Evolutionary conservation across 1,140 invertebrate genomes (phyloP).

Genomic region (Sitophilus oryzae): DNA sequence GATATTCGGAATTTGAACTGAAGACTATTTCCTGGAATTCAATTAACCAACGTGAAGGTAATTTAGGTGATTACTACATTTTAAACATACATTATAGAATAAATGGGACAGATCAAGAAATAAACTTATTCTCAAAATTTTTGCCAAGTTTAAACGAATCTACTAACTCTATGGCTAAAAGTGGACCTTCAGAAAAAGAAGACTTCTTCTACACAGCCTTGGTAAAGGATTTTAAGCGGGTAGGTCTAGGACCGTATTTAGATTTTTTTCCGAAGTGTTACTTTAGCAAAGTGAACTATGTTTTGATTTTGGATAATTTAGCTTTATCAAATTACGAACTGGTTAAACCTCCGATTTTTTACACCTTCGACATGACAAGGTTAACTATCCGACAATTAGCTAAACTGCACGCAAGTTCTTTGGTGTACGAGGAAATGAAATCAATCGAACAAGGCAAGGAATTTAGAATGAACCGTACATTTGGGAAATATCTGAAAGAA

Average conservation of each 20-base stretch:
- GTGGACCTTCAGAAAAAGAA: conserved; percentile 25
- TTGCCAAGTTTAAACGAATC: not conserved
- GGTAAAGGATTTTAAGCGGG: conserved; percentile 10
- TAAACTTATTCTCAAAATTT: not conserved
- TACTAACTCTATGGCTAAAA: not conserved
- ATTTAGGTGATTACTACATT: conserved; percentile 8
- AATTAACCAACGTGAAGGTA: not conserved
- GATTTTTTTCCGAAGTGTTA: conserved; percentile 25
- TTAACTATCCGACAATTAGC: conserved; percentile 38
- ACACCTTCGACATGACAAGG: conserved; percentile 28
- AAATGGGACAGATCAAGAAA: not conserved
- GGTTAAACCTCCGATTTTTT: conserved; percentile 30
- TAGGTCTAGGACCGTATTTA: conserved; percentile 31
- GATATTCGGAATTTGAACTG: not conserved
- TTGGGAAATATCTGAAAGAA: conserved; percentile 28
- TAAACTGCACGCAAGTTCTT: conserved; percentile 38
- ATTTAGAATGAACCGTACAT: conserved; percentile 20
- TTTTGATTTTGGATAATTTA: conserved; percentile 34
- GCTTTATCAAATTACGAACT: conserved; percentile 28
- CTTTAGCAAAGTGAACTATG: conserved; percentile 22
- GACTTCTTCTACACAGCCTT: conserved; percentile 28
- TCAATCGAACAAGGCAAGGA: conserved; percentile 18
- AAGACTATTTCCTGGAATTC: not conserved
- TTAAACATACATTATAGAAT: not conserved
- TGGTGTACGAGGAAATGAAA: conserved; percentile 39